Evolutionary conservation across 2,888 invertebrate genomes (phyloP).

Genomic region (Melinaea marsaeus): DNA sequence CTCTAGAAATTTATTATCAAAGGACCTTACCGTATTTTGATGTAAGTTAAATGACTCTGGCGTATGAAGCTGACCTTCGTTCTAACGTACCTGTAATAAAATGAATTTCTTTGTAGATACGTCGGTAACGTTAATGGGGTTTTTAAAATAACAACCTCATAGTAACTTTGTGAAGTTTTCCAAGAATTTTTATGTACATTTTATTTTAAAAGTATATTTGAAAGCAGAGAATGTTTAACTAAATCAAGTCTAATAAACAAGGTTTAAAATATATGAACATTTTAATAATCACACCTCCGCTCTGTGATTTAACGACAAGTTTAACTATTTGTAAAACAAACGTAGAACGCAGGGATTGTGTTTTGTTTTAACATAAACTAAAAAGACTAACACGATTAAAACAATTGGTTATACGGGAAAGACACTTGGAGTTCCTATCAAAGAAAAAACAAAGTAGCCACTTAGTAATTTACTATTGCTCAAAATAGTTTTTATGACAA

Average conservation of each 20-base stretch:
- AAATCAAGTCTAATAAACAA: background rate
- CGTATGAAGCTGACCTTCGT: slow-evolving; percentile 11
- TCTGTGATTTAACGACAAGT: too few relatives aligned
- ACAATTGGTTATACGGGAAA: too few relatives aligned
- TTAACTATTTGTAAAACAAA: too few relatives aligned
- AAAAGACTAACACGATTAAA: too few relatives aligned
- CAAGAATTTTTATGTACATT: slow-evolving; percentile 5
- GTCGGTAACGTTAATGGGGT: slow-evolving; percentile 4
- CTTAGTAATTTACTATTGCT: too few relatives aligned
- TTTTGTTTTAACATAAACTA: too few relatives aligned
- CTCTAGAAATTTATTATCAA: slow-evolving; percentile 23
- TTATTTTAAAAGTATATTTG: slow-evolving; percentile 3
- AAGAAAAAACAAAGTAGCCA: too few relatives aligned
- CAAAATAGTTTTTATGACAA: too few relatives aligned
- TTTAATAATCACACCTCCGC: background rate
- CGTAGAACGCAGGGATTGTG: too few relatives aligned
- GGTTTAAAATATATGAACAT: background rate
- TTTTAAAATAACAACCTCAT: slow-evolving; percentile 4
- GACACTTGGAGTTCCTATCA: too few relatives aligned
- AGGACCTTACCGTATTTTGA: slow-evolving; percentile 20
- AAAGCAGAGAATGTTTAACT: slow-evolving; percentile 6
- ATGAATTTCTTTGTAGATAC: slow-evolving; percentile 11
- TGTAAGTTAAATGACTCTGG: slow-evolving; percentile 18
- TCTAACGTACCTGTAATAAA: slow-evolving; percentile 16
- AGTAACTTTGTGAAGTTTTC: slow-evolving; percentile 7